Evolutionary conservation across 2,888 invertebrate genomes (phyloP), one percentile per base, ranked within the genome.

Genomic region (Caenorhabditis sinica): DNA sequence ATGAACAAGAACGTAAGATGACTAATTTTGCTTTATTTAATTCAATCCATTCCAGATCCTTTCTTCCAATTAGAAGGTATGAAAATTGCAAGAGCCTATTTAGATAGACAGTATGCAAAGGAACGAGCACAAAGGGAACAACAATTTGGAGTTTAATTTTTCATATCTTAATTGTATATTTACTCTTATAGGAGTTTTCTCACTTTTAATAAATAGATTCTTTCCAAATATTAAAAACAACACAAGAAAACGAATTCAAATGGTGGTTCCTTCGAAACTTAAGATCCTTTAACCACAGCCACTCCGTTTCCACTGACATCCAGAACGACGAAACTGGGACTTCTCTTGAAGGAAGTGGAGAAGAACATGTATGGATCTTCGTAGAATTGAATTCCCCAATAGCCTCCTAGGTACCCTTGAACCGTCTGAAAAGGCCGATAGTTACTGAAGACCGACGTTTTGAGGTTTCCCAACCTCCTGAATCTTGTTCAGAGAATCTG

Each of bases 31-130:
- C 6, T 11, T 11, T 11, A 6, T 13, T 36, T 9, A 36, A 36
- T 36, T 40, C 6, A 2, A 49, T 15, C 60, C 17, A 0, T 79
- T 83, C 49, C 61, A 85, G 85, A 85, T 63, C 85, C 85, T 61
- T 81, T 85, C 25, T 85, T 85, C 30, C 73, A 85, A 76, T 33
- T 85, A 15, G 85, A 85, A 73, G 85, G 56, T 2, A 85, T 85
- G 85, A 85, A 85, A 51, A 81, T 85, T 11, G 85, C 85, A 2
- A 28, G 85, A 73, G 85, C 85, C 17, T 85, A 82, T 49, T 60
- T 85, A 73, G 85, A 85, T 49, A 49, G 73, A 28, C 80, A 84
- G 40, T 80, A 80, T 33, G 84, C 80, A n/a, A 75, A 84, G 23
- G 84, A 84, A 61, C 20, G 79, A 20, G 77, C 56, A 43, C 79